Conservation (phyloP, 30 jellyfish, hydroid and myxozoan genomes). For the Nemopilema nomurai region DNA sequence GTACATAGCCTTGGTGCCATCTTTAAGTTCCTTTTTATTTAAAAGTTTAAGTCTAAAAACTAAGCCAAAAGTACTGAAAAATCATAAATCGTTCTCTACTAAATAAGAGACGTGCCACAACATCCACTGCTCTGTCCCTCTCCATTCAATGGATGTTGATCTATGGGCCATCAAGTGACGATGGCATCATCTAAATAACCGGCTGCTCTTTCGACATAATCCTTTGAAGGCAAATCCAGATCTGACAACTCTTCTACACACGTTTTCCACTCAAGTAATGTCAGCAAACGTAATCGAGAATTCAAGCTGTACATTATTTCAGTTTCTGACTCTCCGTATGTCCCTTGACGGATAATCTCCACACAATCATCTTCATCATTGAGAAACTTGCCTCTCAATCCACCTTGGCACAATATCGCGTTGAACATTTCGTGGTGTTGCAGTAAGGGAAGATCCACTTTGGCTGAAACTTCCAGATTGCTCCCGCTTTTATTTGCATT, state of each 20-base stretch:
- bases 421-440: constrained; percentile 41
- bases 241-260: constrained; percentile 3
- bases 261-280: constrained; percentile 3
- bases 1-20: too few relatives aligned
- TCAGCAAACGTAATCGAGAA: constrained; percentile 21
- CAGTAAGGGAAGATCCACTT: constrained; percentile 29
- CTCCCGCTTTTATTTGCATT: constrained; percentile 25
- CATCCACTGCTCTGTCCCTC: neutral
- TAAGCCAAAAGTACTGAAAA: neutral
- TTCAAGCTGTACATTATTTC: constrained; percentile 9
- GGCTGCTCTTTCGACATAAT: neutral
- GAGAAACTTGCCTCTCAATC: neutral
- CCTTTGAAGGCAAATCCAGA: constrained; percentile 26
- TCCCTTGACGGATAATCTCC: constrained; percentile 1
- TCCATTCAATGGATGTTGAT: neutral
- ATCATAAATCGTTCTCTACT: neutral
- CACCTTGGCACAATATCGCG: constrained; percentile 5
- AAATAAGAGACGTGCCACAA: too few relatives aligned
- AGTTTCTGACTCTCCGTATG: constrained; percentile 10
- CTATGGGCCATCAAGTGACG: neutral
- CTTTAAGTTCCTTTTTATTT: too few relatives aligned
- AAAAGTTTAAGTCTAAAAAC: too few relatives aligned
- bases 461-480: constrained; percentile 16
- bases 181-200: neutral
- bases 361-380: constrained; percentile 22